Conservation (phyloP, 2,888 invertebrate species). For the Megalurothrips usitatus region DNA sequence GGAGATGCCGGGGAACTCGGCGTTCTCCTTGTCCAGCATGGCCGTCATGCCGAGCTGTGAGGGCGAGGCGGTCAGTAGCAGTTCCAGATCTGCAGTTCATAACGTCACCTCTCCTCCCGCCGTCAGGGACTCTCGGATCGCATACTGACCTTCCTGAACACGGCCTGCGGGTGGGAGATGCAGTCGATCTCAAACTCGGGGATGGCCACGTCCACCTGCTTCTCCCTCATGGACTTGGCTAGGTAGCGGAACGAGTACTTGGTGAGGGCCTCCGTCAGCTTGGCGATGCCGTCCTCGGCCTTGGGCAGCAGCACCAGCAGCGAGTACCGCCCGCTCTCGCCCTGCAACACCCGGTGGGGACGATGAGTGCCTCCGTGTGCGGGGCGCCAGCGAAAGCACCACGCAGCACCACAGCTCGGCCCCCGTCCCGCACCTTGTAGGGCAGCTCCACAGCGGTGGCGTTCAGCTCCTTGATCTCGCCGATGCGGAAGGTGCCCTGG, state of each 20-base stretch:
- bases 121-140: neutral
- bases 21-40: slow-evolving; percentile 56
- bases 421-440: slow-evolving; percentile 39
- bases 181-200: slow-evolving; percentile 61
- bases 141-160: slow-evolving; percentile 53
- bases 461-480: slow-evolving; percentile 39
- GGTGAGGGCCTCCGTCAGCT: slow-evolving; percentile 54
- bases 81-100: slow-evolving; percentile 40
- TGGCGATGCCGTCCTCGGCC: slow-evolving; percentile 54
- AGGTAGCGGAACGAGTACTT: slow-evolving; percentile 50
- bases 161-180: slow-evolving; percentile 58
- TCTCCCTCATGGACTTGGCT: slow-evolving; percentile 48
- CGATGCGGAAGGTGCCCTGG: slow-evolving; percentile 39
- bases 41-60: slow-evolving; percentile 51
- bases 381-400: neutral
- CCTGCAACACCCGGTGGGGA: slow-evolving; percentile 46
- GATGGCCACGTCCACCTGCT: slow-evolving; percentile 52
- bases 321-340: slow-evolving; percentile 52
- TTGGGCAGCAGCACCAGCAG: slow-evolving; percentile 56
- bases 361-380: neutral
- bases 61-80: slow-evolving; percentile 39
- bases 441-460: slow-evolving; percentile 40
- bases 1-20: slow-evolving; percentile 56
- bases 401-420: neutral
- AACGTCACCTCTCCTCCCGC: neutral